Conservation (phyloP, 2,888 invertebrate genomes). For the Ichneumoninae sp. region DNA sequence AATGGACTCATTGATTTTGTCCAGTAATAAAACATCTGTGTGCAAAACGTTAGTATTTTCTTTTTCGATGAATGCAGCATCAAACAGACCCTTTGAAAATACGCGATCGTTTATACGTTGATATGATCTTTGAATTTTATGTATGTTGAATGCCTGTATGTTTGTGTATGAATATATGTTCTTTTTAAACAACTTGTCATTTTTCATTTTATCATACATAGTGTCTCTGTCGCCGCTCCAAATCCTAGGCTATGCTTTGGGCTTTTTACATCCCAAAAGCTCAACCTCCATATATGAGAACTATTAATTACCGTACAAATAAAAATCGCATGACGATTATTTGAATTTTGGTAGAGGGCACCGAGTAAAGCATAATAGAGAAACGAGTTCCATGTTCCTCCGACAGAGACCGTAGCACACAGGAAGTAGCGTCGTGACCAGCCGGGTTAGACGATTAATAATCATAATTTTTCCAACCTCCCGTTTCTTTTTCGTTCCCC, state of each 20-base stretch:
- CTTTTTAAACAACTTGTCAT: too few species aligned
- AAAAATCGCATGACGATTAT: constrained; percentile 50
- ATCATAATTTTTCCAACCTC: constrained; percentile 68
- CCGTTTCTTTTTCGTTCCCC: constrained; percentile 43
- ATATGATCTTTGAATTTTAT: too few species aligned
- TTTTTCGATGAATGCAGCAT: too few species aligned
- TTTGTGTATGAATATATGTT: too few species aligned
- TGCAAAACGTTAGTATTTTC: too few species aligned
- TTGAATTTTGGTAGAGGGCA: constrained; percentile 38
- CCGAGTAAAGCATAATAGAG: constrained; percentile 20
- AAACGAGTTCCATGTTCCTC: constrained; percentile 5
- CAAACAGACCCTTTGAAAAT: too few species aligned
- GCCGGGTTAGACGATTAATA: constrained; percentile 69
- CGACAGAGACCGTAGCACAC: neutral
- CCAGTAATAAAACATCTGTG: too few species aligned
- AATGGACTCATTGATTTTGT: too few species aligned
- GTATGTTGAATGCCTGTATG: too few species aligned
- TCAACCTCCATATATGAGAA: neutral
- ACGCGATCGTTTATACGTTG: too few species aligned
- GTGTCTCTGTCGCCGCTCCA: too few species aligned
- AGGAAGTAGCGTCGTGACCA: constrained; percentile 40
- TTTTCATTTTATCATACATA: too few species aligned
- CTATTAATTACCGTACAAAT: constrained; percentile 28
- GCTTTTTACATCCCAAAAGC: neutral
- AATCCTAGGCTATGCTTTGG: neutral